Evolutionary conservation across 1,140 invertebrate genomes (phyloP).

Genomic region (Lucilia cuprina): DNA sequence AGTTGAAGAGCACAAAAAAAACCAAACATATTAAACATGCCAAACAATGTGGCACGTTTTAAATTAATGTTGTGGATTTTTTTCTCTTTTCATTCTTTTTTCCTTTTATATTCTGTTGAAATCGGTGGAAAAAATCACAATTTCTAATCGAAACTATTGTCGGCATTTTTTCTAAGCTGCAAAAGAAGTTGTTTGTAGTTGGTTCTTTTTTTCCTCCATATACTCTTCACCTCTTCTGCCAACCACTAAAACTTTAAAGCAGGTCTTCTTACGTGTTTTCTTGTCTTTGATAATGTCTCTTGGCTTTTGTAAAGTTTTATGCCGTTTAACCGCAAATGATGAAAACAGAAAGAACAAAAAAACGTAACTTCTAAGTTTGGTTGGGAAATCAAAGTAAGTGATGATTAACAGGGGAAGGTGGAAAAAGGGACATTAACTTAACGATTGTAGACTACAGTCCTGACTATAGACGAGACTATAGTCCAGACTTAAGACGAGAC

Average conservation of each 20-base stretch:
- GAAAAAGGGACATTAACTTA: too few species aligned
- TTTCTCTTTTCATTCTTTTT: not conserved
- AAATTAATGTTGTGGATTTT: not conserved
- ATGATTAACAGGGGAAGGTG: too few species aligned
- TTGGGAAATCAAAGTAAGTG: too few species aligned
- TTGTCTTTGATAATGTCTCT: not conserved
- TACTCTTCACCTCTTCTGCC: not conserved
- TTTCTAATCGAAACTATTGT: not conserved
- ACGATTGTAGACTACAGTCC: too few species aligned
- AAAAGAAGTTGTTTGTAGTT: not conserved
- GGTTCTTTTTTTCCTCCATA: too few species aligned
- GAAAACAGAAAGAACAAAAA: too few species aligned
- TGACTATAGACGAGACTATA: too few species aligned
- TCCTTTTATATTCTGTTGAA: not conserved
- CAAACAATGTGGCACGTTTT: not conserved
- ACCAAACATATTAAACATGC: not conserved
- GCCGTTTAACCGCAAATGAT: not conserved
- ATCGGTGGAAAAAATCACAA: not conserved
- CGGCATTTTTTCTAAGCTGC: not conserved
- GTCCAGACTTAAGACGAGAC: too few species aligned
- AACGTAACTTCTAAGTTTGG: too few species aligned
- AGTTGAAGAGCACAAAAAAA: too few species aligned
- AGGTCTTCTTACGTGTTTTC: not conserved
- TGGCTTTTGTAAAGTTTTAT: not conserved
- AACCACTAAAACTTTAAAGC: not conserved